Evolutionary conservation across 2,797 vertebrate genomes (phyloP).

Genomic region (Typhlichthys eigenmanni): DNA sequence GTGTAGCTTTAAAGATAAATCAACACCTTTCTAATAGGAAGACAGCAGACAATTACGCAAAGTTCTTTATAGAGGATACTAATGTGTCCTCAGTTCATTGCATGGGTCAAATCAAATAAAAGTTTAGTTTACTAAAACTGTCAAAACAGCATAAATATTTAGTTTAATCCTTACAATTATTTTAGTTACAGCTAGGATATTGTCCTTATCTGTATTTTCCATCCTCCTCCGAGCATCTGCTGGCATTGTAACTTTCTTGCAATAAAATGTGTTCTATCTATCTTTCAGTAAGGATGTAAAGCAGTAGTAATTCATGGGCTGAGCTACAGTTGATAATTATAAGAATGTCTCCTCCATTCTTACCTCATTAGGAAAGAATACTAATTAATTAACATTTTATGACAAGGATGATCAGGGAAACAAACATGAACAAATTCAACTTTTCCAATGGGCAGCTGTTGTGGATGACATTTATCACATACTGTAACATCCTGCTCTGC

Average conservation of each 20-base stretch:
- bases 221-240: too few species aligned
- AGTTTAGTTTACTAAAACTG: constrained; percentile 11
- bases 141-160: constrained; percentile 3
- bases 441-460: constrained; percentile 24
- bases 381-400: too few species aligned
- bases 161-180: constrained; percentile 35
- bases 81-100: neutral
- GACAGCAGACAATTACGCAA: constrained; percentile 9
- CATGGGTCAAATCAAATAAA: too few species aligned
- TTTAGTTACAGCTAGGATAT: neutral
- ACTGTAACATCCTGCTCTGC: constrained; percentile 29
- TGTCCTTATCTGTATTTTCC: too few species aligned
- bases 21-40: constrained; percentile 16
- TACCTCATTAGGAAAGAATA: too few species aligned
- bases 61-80: constrained; percentile 16
- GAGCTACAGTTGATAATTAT: too few species aligned
- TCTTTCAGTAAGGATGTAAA: too few species aligned
- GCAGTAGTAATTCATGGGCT: too few species aligned
- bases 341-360: too few species aligned
- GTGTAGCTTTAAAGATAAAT: constrained; percentile 20
- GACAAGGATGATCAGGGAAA: too few species aligned
- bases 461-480: constrained; percentile 19
- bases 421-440: constrained; percentile 28
- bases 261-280: too few species aligned
- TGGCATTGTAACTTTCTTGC: too few species aligned